Base-by-base conservation (phyloP, 2,888 invertebrate species). In the Synanthedon andrenaeformis region DNA sequence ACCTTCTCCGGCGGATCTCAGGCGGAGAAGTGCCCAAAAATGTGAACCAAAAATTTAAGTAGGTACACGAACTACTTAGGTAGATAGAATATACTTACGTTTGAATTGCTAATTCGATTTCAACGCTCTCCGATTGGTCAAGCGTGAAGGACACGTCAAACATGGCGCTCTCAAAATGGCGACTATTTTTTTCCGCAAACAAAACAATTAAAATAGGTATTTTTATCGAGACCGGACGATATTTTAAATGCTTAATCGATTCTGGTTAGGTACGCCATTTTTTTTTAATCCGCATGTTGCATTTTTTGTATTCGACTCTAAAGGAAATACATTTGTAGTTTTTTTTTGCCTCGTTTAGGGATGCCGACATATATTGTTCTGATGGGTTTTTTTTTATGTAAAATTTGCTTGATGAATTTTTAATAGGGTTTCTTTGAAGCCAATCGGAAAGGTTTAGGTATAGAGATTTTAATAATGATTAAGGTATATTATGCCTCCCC, bases 131-230 rank as follows among this genome's bases (percentile, higher is more conserved):
- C 53, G 65, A 71, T 71, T 71, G 69, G 67, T 69, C 65, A 65
- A 56, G 61, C 75, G 66, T 69, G 75, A 75, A 75, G 75, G 74
- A 59, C 66, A 58, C 41, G 53, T 57, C 63, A 64, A 66, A 58
- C 69, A 67, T 67, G 70, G 67, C 62, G 53, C 67, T 57, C 52
- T 54, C n/a, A 52, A 52, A 23, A 52, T 52, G 52, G 53, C 53
- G 53, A 41, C 28, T 19, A 41, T 23, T 49, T 49, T 49, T 53
- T 50, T 50, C 14, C 14, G 49, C n/a, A 19, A n/a, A 72, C 70
- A 72, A 74, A 28, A 74, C 71, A 72, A 74, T 72, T 66, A 66
- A 65, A 63, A 60, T 59, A 54, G 58, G 56, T 57, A 56, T 59
- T 62, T 62, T 68, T 59, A 62, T 60, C 54, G 53, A 53, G 52